Base-by-base conservation (phyloP, 2,888 invertebrate genomes). In the Diarsia brunnea region DNA sequence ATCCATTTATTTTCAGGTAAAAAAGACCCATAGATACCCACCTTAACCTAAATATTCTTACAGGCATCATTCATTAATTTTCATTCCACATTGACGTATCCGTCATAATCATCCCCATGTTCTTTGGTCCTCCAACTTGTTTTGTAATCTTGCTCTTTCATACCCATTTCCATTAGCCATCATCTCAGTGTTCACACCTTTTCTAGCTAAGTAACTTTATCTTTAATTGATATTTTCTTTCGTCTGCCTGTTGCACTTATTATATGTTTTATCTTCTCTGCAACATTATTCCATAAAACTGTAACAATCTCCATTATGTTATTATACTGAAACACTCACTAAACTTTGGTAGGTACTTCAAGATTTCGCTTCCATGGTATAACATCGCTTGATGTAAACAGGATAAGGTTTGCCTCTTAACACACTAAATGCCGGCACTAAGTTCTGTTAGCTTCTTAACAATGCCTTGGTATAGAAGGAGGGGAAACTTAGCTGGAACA, bases 401-500 rank as follows among this genome's bases (percentile, higher is more conserved):
- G 38, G 84, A 73, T 83, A 68, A 60, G 45, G 21, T 63, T 61
- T 12, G 27, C 58, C 3, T 51, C 61, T 65, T 72, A 71, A 47
- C 69, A 49, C 55, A 47, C 58, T 60, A 55, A 82, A 70, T 55
- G 55, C 60, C 69, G 83, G 45, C 65, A 71, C 70, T 58, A 70
- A 81, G 31, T 68, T 65, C 43, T 45, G 16, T 45, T 64, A 47
- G 27, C 69, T 63, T 79, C 65, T 53, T 69, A 81, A 73, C 78
- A 82, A 66, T 55, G 68, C 69, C 73, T 69, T 68, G 61, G 24
- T 83, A 68, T 61, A 55, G 27, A 69, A 11, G 64, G 65, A 66
- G 45, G 47, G 49, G 45, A 67, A 66, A 78, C 66, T 66, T 43
- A 58, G 38, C 49, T 67, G 38, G 16, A 24, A 47, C 47, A 68